A percentile compares a stretch with the other conserved stretches of the same genome.
Conservation (phyloP, 2,888 invertebrate genomes). For the Andricus curvator region DNA sequence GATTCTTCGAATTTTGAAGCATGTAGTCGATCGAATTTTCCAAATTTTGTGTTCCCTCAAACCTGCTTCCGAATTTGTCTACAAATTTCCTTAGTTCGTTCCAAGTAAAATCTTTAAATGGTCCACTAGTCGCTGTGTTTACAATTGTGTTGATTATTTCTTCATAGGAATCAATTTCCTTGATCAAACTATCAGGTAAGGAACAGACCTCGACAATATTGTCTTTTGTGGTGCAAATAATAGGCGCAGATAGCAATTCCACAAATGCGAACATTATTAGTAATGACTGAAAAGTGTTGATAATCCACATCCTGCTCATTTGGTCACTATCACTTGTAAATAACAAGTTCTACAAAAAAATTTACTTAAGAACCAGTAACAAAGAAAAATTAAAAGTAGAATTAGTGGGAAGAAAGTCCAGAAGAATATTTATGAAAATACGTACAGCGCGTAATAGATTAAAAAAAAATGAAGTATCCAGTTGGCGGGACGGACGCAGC, state of each 20-base stretch:
- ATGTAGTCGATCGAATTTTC: constrained; percentile 86
- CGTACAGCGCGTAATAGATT: too few relatives aligned
- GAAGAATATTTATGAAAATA: background rate
- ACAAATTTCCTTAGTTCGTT: constrained; percentile 79
- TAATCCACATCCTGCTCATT: background rate
- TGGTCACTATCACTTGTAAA: background rate
- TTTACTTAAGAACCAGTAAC: background rate
- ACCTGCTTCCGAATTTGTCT: constrained; percentile 83
- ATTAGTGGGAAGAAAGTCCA: background rate
- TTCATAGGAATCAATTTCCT: constrained; percentile 83
- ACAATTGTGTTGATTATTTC: constrained; percentile 80
- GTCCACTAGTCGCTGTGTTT: constrained; percentile 79
- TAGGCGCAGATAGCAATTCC: background rate
- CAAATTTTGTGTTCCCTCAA: constrained; percentile 82
- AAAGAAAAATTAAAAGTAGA: background rate
- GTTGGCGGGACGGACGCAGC: too few relatives aligned
- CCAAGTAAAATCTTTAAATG: constrained; percentile 81
- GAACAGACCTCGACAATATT: constrained; percentile 44
- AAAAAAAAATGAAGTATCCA: too few relatives aligned
- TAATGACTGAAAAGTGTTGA: background rate
- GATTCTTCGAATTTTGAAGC: constrained; percentile 77
- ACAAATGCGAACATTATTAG: background rate
- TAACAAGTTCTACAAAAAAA: background rate
- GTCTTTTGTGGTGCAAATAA: background rate
- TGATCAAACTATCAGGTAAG: constrained; percentile 78